Base-by-base conservation (phyloP, 2,888 invertebrate genomes). In the Buathra laborator region DNA sequence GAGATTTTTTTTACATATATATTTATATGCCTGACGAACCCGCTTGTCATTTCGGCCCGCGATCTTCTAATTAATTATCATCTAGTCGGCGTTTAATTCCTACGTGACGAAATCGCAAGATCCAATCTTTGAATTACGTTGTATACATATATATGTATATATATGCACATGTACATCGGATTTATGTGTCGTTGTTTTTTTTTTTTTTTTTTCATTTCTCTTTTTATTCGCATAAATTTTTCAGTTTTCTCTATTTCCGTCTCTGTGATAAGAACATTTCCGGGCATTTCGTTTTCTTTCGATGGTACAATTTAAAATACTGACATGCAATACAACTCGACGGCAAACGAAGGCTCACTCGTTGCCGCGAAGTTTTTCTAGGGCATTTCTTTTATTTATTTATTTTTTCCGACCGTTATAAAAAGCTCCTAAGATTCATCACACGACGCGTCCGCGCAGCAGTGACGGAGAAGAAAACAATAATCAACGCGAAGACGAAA, bases 401-500 rank as follows among this genome's bases (percentile, higher is more conserved):
- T 16, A 66, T 72, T 53, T 16, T 14, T 66, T 46, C 53, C 24
- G 48, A 48, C 53, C 56, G 86, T 88, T 86, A 87, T 84, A 87
- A 74, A 59, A 59, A 86, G 74, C 87, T 87, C 85, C 53, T 81
- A 51, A 53, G n/a, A 70, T 74, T 70, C 37, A 46, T 29, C 46
- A 46, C 16, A 72, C 74, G 70, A 75, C 59, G 19, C 64, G 59
- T 70, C 32, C n/a, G 37, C 37, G 14, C 5, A 76, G 51, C 64
- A 66, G 9, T 37, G 66, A 76, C 43, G 66, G 75, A 76, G 51
- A 76, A 66, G 51, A 76, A 76, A 76, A 64, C 24, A 43, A 66
- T 53, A 43, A 51, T 51, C 75, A 48, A 66, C 19, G 4, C 16
- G 48, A 62, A 14, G 48, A 29, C 62, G 29, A 46, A 46, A 46